A percentile compares a stretch with the other conserved stretches of the same genome.
These are phyloP conservation scores for Elegia similella DNA, from an alignment of 2,888 invertebrate species.

Conservation along the genomic window DNA sequence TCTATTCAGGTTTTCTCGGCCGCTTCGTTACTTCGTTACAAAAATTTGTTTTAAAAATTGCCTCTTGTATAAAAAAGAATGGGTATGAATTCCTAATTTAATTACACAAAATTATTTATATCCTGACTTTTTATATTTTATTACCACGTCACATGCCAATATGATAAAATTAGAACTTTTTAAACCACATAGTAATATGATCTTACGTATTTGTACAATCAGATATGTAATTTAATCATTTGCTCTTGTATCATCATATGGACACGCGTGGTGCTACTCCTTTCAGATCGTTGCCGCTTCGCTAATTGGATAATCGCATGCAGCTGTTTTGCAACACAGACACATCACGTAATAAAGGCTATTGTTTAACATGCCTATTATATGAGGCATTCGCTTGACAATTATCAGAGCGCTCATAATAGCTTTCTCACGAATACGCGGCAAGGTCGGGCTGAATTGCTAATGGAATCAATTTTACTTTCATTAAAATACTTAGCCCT, in stretches of 20 bases:
- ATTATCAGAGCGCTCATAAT: conserved; percentile 20
- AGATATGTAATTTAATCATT: too few relatives aligned
- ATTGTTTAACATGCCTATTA: conserved; percentile 33
- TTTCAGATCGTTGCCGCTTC: conserved; percentile 26
- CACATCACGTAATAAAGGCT: conserved; percentile 26
- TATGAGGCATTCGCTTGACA: conserved; percentile 23
- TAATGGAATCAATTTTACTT: conserved; percentile 10
- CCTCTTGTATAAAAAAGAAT: neutral
- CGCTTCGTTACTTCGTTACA: too few relatives aligned
- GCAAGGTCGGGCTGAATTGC: conserved; percentile 23
- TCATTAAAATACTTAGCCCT: neutral
- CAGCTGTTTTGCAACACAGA: conserved; percentile 22
- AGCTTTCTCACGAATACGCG: conserved; percentile 25
- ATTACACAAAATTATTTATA: too few relatives aligned
- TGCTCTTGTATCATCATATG: neutral
- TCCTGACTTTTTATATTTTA: too few relatives aligned
- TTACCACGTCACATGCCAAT: too few relatives aligned
- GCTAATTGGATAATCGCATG: conserved; percentile 45
- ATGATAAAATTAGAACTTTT: too few relatives aligned
- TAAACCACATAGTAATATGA: too few relatives aligned
- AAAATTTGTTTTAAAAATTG: neutral
- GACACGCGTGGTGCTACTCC: neutral
- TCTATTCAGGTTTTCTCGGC: neutral
- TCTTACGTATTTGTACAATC: too few relatives aligned
- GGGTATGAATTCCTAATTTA: neutral